Conservation (phyloP, 2,888 invertebrate species). For the Poecilus cupreus region DNA sequence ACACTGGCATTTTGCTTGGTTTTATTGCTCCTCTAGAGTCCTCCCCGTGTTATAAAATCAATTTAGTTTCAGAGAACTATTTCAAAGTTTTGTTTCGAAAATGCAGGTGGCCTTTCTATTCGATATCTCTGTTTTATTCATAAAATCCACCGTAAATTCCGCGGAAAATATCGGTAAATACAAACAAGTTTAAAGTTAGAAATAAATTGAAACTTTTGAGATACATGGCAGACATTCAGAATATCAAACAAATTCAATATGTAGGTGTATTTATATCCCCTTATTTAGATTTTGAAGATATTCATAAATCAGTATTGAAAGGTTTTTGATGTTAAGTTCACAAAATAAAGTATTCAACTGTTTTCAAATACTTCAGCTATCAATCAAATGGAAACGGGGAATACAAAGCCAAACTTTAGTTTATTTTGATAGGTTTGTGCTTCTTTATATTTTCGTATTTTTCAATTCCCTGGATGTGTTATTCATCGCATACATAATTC, state of each 20-base stretch:
- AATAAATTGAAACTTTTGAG: conserved; percentile 23
- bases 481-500: no score
- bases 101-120: no score
- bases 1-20: no score
- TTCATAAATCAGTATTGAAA: conserved; percentile 44
- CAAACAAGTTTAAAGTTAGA: not conserved
- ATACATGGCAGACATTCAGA: not conserved
- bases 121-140: no score
- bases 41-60: no score
- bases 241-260: conserved; percentile 36
- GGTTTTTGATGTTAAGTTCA: conserved; percentile 44
- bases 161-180: not conserved
- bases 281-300: conserved; percentile 41
- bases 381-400: conserved; percentile 21
- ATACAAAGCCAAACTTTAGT: conserved; percentile 7
- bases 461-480: no score
- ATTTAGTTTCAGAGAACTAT: no score
- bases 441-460: conserved; percentile 12
- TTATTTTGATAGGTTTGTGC: conserved; percentile 8
- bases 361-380: conserved; percentile 17
- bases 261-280: conserved; percentile 18
- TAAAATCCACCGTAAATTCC: no score
- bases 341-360: conserved; percentile 4
- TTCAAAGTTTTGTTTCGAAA: no score
- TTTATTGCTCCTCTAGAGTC: no score